A percentile compares a stretch with the other conserved stretches of the same genome.
Conservation (phyloP, 2,797 vertebrate species). For the Scleropages formosus region DNA sequence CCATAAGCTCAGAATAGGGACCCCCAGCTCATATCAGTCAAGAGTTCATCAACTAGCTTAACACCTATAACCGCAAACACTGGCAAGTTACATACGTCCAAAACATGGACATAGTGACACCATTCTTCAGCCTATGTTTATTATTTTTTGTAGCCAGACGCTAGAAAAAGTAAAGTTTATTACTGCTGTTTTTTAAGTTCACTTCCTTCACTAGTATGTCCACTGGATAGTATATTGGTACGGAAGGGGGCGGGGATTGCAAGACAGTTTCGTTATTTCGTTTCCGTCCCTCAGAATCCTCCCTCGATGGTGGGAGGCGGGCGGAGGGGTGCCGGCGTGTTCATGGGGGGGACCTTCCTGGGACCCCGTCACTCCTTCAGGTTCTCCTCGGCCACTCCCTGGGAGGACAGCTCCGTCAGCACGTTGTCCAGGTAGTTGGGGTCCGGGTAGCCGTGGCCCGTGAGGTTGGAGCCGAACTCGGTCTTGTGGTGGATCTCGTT, state of each 20-base stretch:
- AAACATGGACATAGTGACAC: slow-evolving; percentile 46
- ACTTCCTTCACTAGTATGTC: slow-evolving; percentile 44
- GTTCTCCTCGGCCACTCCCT: slow-evolving; percentile 84
- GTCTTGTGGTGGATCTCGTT: slow-evolving; percentile 98
- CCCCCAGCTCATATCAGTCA: not conserved
- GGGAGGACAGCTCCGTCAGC: slow-evolving; percentile 84
- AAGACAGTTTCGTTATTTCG: slow-evolving; percentile 36
- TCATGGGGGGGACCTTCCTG: slow-evolving; percentile 23
- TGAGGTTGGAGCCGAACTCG: slow-evolving; percentile 94
- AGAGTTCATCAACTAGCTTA: not conserved
- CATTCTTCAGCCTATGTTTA: slow-evolving; percentile 14
- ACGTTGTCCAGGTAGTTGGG: slow-evolving; percentile 94
- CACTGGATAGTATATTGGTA: slow-evolving; percentile 36
- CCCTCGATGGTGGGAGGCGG: slow-evolving; percentile 28
- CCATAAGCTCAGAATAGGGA: not conserved
- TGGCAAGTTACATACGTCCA: slow-evolving; percentile 39
- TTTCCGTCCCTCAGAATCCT: slow-evolving; percentile 39
- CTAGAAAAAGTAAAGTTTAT: slow-evolving; percentile 26
- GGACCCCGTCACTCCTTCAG: slow-evolving; percentile 78
- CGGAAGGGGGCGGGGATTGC: slow-evolving; percentile 41
- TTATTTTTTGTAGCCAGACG: slow-evolving; percentile 37
- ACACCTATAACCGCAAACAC: slow-evolving; percentile 39
- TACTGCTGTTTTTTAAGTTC: slow-evolving; percentile 7
- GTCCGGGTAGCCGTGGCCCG: slow-evolving; percentile 91
- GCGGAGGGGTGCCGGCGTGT: slow-evolving; percentile 34